phyloP scores from a whole-genome alignment of 1,140 invertebrate genomes.

The Brachionus calyciflorus region DNA sequence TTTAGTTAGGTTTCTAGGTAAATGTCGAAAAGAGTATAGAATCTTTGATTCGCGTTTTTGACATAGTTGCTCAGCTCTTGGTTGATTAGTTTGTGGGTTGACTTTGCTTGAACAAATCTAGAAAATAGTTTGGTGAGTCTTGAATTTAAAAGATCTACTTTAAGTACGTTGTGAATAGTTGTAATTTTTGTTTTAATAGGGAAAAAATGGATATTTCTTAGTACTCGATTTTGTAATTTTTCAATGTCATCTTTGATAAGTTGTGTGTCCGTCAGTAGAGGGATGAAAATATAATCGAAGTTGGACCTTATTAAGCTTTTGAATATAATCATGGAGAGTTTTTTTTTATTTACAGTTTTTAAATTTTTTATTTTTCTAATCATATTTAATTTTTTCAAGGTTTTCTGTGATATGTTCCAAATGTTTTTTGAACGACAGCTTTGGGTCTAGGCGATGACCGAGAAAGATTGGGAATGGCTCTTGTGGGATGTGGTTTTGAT shows the following conservation, averaged over 20 bases:
- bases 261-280: background rate
- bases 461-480: background rate
- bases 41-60: no score
- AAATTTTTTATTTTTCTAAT: background rate
- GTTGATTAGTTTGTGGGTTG: no score
- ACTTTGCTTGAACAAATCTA: background rate
- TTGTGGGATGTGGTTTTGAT: background rate
- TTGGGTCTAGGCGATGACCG: background rate
- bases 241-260: background rate
- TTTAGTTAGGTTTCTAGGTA: no score
- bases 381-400: background rate
- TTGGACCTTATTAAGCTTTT: background rate
- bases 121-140: background rate
- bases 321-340: background rate
- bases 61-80: no score
- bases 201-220: background rate
- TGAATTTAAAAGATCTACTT: background rate
- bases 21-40: no score
- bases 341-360: background rate
- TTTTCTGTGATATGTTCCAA: background rate
- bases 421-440: background rate
- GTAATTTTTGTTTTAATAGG: background rate
- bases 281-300: background rate
- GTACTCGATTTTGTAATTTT: background rate
- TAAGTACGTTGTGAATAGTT: background rate